These are phyloP conservation scores for Zeuzera pyrina DNA, from an alignment of 2,888 invertebrate genomes.

Conservation along the genomic window DNA sequence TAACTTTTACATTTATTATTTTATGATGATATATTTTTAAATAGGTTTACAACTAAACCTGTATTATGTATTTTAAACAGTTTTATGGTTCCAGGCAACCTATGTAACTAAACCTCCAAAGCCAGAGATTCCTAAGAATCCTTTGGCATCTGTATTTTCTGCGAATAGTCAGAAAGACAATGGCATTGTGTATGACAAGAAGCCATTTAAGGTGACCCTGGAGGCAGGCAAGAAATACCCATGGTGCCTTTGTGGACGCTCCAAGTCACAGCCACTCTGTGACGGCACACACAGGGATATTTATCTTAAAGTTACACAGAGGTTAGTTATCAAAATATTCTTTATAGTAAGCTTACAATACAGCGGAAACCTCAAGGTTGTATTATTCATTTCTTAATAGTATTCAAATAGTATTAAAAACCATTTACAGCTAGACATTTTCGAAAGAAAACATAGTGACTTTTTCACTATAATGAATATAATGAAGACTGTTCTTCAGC, in stretches of 20 bases:
- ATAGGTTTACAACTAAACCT: neutral
- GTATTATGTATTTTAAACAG: neutral
- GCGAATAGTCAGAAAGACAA: slow-evolving; percentile 77
- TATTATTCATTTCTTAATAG: too few species aligned
- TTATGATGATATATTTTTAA: too few species aligned
- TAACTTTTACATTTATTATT: too few species aligned
- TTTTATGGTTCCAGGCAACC: slow-evolving; percentile 24
- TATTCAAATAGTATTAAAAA: too few species aligned
- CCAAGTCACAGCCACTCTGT: slow-evolving; percentile 94
- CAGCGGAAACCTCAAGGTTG: too few species aligned
- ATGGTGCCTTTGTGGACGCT: slow-evolving; percentile 97
- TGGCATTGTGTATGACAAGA: slow-evolving; percentile 89
- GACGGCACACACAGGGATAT: slow-evolving; percentile 91
- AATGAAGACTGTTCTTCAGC: too few species aligned
- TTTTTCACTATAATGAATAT: too few species aligned
- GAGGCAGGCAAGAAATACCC: slow-evolving; percentile 84
- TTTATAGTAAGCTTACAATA: too few species aligned
- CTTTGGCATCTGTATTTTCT: slow-evolving; percentile 72
- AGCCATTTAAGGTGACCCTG: slow-evolving; percentile 86
- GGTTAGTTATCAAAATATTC: slow-evolving; percentile 51
- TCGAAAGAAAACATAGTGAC: too few species aligned
- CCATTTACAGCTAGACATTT: too few species aligned
- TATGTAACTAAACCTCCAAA: slow-evolving; percentile 55
- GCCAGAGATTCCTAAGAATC: slow-evolving; percentile 78
- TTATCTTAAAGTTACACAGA: slow-evolving; percentile 80